Evolutionary conservation across 92 coral and sea anemone genomes (phyloP).

Genomic region (Phenganax marumi): DNA sequence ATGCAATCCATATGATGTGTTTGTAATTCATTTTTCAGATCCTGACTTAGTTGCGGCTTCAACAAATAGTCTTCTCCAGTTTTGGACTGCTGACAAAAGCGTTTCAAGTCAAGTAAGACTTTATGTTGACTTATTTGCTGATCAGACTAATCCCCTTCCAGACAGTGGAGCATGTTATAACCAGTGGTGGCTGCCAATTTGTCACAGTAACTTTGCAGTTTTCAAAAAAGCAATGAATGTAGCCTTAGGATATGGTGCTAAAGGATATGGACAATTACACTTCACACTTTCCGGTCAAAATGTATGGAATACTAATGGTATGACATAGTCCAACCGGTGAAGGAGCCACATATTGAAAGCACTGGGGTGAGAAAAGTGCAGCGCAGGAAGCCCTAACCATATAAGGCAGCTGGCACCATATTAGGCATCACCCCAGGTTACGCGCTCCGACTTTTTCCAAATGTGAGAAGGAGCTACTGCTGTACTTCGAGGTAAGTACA

Average conservation of each 20-base stretch:
- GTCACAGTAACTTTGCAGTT: neutral
- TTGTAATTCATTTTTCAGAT: neutral
- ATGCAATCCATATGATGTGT: neutral
- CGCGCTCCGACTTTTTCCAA: neutral
- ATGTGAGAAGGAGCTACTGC: neutral
- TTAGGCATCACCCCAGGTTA: neutral
- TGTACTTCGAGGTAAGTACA: neutral
- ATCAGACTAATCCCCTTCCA: neutral
- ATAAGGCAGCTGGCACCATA: neutral
- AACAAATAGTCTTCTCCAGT: neutral
- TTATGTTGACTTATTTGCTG: neutral
- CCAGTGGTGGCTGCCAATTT: neutral
- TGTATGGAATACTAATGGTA: conserved; percentile 35
- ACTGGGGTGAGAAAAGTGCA: neutral
- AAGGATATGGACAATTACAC: conserved; percentile 14
- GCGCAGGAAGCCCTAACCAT: conserved; percentile 3
- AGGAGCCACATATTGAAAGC: conserved; percentile 21
- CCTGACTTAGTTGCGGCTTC: neutral
- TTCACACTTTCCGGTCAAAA: conserved; percentile 38
- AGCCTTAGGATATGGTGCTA: neutral
- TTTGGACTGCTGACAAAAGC: neutral
- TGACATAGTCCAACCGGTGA: conserved; percentile 12
- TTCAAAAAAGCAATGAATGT: neutral
- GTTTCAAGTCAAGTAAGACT: neutral
- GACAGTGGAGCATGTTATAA: neutral